phyloP scores from a whole-genome alignment of 2,113 vertebrate genomes.

The Hemicordylus capensis region DNA sequence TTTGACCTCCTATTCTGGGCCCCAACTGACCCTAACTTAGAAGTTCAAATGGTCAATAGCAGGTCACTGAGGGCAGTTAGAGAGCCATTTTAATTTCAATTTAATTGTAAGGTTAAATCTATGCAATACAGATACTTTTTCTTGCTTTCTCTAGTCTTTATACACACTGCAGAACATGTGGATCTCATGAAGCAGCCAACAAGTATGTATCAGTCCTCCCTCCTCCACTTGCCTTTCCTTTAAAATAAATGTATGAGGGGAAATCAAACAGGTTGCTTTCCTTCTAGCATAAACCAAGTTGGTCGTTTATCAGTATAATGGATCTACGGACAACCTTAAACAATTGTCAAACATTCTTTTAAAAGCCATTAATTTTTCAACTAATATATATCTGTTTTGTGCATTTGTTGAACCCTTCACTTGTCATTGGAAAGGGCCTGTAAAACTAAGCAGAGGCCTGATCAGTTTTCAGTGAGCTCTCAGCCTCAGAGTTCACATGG shows the following conservation, averaged over 20 bases:
- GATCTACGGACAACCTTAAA: slow-evolving; percentile 85
- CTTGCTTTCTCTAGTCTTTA: slow-evolving; percentile 46
- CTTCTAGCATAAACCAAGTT: slow-evolving; percentile 48
- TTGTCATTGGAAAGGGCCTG: slow-evolving; percentile 78
- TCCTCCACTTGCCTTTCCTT: neutral
- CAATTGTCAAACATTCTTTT: slow-evolving; percentile 90
- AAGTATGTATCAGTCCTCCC: neutral
- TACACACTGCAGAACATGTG: slow-evolving; percentile 33
- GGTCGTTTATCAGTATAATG: slow-evolving; percentile 87
- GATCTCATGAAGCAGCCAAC: slow-evolving; percentile 37
- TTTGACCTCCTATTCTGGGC: slow-evolving; percentile 91
- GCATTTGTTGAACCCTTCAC: slow-evolving; percentile 82
- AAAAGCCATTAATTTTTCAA: slow-evolving; percentile 87
- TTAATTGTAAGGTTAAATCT: slow-evolving; percentile 77
- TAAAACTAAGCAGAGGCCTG: slow-evolving; percentile 83
- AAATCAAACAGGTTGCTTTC: slow-evolving; percentile 14
- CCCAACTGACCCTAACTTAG: slow-evolving; percentile 87
- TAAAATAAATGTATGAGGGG: slow-evolving; percentile 26
- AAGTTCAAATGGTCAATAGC: slow-evolving; percentile 96
- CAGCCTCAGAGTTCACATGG: slow-evolving; percentile 83
- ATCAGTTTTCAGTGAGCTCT: slow-evolving; percentile 82
- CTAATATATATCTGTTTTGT: slow-evolving; percentile 83
- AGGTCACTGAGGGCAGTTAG: slow-evolving; percentile 84
- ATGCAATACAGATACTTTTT: slow-evolving; percentile 70
- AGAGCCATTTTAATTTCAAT: slow-evolving; percentile 77